Conservation (phyloP, 35 echinoderm and acorn worm genomes). For the Ophioderma brevispina region DNA sequence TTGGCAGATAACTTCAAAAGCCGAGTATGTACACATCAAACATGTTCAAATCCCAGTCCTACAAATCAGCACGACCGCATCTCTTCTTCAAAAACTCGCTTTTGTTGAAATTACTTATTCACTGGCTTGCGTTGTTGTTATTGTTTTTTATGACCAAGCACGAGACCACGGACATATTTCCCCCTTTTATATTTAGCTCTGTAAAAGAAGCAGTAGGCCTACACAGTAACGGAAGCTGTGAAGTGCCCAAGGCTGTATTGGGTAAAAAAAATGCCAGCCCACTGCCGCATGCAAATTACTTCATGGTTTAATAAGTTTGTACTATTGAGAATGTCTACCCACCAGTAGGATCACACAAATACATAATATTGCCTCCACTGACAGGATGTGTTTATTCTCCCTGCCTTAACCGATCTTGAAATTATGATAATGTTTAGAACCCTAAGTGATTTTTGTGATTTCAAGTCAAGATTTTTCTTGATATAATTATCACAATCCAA, state of each 20-base stretch:
- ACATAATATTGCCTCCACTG: too few relatives aligned
- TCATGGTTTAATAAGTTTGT: too few relatives aligned
- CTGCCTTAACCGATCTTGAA: not conserved
- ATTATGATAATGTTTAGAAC: not conserved
- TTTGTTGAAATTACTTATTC: not conserved
- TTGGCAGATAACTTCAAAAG: not conserved
- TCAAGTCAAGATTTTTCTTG: not conserved
- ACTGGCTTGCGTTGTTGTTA: not conserved
- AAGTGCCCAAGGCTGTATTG: not conserved
- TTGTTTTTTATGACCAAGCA: too few relatives aligned
- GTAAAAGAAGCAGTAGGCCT: not conserved
- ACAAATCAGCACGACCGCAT: not conserved
- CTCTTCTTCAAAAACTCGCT: not conserved
- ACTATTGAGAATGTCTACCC: too few relatives aligned
- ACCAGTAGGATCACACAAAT: too few relatives aligned
- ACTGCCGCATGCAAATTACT: too few relatives aligned
- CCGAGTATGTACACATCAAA: not conserved
- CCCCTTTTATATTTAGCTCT: not conserved
- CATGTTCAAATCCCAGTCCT: not conserved
- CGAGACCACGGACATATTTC: not conserved
- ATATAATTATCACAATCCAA: too few relatives aligned
- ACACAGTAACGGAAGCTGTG: not conserved
- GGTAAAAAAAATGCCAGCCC: too few relatives aligned
- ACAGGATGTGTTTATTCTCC: too few relatives aligned
- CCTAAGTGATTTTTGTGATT: not conserved